Percentiles rank a stretch among this genome's conserved stretches.
phyloP scores from a whole-genome alignment of 2,113 vertebrate genomes.

The Centropus bengalensis region DNA sequence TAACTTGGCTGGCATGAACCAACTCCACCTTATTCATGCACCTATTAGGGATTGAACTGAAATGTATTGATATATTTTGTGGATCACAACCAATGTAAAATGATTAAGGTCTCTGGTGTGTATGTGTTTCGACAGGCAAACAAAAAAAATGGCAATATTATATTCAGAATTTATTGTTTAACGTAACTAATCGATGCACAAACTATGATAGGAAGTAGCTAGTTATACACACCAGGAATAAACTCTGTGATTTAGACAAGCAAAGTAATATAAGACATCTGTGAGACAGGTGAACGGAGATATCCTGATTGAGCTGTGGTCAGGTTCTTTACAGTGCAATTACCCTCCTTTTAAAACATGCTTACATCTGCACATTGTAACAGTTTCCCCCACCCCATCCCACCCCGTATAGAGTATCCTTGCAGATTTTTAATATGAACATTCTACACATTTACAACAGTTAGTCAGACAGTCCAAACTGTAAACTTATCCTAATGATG shows the following conservation, averaged over 20 bases:
- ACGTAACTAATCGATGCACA: conserved; percentile 65
- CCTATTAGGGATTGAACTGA: conserved; percentile 1
- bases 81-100: conserved; percentile 75
- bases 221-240: conserved; percentile 63
- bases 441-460: conserved; percentile 75
- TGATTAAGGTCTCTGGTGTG: conserved; percentile 95
- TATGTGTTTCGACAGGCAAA: conserved; percentile 82
- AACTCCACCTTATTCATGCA: conserved; percentile 53
- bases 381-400: conserved; percentile 58
- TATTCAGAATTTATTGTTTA: conserved; percentile 76
- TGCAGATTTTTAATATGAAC: conserved; percentile 70
- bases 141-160: conserved; percentile 77
- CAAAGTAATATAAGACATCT: conserved; percentile 60
- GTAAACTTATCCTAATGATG: conserved; percentile 31
- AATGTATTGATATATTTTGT: conserved; percentile 48
- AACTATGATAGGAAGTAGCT: conserved; percentile 62
- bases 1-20: conserved; percentile 45
- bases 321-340: conserved; percentile 58
- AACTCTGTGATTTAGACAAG: conserved; percentile 57
- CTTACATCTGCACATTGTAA: conserved; percentile 61
- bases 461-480: conserved; percentile 48
- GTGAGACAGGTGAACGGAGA: conserved; percentile 60
- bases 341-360: conserved; percentile 62
- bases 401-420: conserved; percentile 71
- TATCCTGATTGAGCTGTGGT: conserved; percentile 52